Evolutionary conservation across 2,113 vertebrate genomes (phyloP).

Genomic region (Otis tarda): DNA sequence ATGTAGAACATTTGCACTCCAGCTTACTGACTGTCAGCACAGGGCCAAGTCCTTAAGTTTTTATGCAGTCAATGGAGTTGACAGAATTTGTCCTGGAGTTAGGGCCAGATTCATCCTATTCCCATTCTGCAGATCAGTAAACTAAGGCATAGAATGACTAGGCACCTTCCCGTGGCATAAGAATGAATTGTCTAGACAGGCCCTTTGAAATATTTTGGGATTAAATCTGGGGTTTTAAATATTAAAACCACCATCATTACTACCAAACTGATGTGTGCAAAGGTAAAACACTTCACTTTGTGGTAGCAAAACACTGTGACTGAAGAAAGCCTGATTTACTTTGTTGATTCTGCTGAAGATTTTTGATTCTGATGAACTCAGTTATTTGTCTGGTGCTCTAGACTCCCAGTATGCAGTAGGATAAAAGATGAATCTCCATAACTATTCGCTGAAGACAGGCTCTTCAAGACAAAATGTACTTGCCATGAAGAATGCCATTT

Average conservation of each 20-base stretch:
- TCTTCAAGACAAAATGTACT: not conserved
- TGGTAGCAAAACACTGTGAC: not conserved
- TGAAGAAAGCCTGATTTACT: not conserved
- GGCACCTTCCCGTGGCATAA: accelerated
- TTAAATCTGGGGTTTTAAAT: not conserved
- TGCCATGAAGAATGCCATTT: not conserved
- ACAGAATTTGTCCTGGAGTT: not conserved
- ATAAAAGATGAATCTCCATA: not conserved
- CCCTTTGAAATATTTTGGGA: not conserved
- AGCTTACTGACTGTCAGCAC: conserved; percentile 46
- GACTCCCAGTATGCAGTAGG: not conserved
- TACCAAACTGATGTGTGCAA: not conserved
- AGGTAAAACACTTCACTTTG: not conserved
- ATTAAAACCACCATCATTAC: not conserved
- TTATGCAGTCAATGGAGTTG: not conserved
- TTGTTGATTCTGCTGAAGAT: not conserved
- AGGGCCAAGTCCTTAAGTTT: conserved; percentile 38
- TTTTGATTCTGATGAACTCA: not conserved
- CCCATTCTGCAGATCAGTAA: not conserved
- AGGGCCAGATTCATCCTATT: not conserved
- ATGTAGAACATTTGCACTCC: conserved; percentile 62
- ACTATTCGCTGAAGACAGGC: not conserved
- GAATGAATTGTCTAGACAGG: not conserved
- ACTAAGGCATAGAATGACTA: not conserved
- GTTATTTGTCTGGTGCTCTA: not conserved